Evolutionary conservation across 1,140 invertebrate genomes (phyloP), one percentile per base, ranked within the genome.

Genomic region (Neodiprion pinetum): DNA sequence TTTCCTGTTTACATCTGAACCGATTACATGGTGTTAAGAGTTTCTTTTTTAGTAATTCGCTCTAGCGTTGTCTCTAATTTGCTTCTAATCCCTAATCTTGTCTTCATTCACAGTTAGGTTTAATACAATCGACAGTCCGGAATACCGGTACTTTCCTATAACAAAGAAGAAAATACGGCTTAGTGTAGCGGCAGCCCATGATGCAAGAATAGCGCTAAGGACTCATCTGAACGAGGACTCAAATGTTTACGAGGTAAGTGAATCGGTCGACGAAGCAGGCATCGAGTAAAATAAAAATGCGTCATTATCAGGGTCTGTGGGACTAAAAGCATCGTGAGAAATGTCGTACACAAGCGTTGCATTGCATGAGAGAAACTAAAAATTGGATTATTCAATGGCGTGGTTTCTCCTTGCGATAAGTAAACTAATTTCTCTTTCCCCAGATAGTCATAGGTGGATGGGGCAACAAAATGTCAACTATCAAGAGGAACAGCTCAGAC

Each of bases 141-240:
- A 79, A 67, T 85, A 84, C 70, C 78, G 76, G 48, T 85, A 85
- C 49, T 83, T 82, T 66, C 84, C 84, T 40, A 82, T 82, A 71
- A 80, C 84, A 71, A 84, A 77, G 72, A 78, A 77, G 68, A 70
- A 77, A 67, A 28, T 84, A 11, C 80, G 78, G 70, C 71, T 85
- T 23, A 80, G 77, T 70, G 73, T 86, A 53, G 75, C 77, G 70
- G 80, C 83, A 28, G 74, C 72, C 68, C 80, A 84, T 11, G 83
- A 86, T 80, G 84, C 84, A 70, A 81, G 84, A 72, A 81, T 86
- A 70, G 77, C 79, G 21, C 77, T 86, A 9, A 80, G 84, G 72
- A 85, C 79, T n/a, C 83, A 84, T 71, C 78, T 85, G 9, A 79
- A 77, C 66, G 76, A 79, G 23, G 83, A 85, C 48, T 84, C 84